Conservation (phyloP, 2,888 invertebrate genomes). For the Diabrotica balteata region DNA sequence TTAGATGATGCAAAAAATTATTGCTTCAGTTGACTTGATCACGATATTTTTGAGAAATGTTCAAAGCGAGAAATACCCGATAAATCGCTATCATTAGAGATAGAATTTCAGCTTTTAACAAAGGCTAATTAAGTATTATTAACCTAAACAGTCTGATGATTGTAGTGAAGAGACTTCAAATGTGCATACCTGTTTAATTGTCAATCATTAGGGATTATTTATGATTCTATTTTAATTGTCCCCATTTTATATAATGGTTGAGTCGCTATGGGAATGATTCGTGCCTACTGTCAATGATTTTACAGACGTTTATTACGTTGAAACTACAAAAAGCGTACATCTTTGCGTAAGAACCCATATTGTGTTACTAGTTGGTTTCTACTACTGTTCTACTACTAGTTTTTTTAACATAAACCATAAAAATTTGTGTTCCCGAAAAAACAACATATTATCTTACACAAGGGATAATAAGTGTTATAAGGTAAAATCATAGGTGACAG, state of each 20-base stretch:
- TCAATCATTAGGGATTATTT: conserved; percentile 26
- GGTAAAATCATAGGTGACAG: too few relatives aligned
- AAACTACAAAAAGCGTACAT: too few relatives aligned
- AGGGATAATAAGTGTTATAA: too few relatives aligned
- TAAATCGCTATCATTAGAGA: conserved; percentile 14
- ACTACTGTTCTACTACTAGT: too few relatives aligned
- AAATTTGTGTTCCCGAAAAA: too few relatives aligned
- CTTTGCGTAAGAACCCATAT: too few relatives aligned
- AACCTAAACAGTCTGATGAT: conserved; percentile 17
- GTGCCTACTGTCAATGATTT: conserved; percentile 12
- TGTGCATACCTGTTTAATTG: conserved; percentile 31
- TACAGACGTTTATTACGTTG: background rate
- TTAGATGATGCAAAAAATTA: too few relatives aligned
- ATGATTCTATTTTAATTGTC: conserved; percentile 26
- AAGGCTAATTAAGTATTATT: conserved; percentile 30
- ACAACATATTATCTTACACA: too few relatives aligned
- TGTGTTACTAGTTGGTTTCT: too few relatives aligned
- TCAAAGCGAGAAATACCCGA: conserved; percentile 9
- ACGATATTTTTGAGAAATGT: too few relatives aligned
- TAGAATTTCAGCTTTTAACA: conserved; percentile 21
- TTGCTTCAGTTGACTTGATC: too few relatives aligned
- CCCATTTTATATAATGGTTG: conserved; percentile 19
- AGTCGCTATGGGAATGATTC: conserved; percentile 8
- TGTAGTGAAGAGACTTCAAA: conserved; percentile 18
- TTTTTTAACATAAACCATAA: too few relatives aligned